Evolutionary conservation across 2,113 vertebrate species (phyloP).

Genomic region (Paracanthobrama guichenoti): DNA sequence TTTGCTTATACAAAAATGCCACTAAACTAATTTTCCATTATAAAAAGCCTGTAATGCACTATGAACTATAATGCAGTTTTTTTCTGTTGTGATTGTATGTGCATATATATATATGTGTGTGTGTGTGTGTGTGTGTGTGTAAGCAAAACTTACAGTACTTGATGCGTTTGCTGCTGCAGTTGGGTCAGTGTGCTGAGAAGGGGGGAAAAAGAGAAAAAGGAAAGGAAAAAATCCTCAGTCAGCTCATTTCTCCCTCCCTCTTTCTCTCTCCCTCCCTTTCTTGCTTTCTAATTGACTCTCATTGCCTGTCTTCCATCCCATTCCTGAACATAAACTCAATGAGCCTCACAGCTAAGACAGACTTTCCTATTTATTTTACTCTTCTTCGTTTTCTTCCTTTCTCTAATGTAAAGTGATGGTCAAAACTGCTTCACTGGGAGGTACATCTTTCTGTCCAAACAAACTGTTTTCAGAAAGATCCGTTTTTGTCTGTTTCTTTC

Average conservation of each 20-base stretch:
- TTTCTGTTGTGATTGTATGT: background rate
- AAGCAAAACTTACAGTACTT: conserved; percentile 19
- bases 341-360: background rate
- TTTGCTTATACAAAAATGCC: background rate
- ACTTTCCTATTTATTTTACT: background rate
- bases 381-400: background rate
- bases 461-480: background rate
- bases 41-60: background rate
- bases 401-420: background rate
- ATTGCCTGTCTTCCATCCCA: background rate
- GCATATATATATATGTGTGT: background rate
- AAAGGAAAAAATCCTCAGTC: conserved; percentile 1
- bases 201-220: background rate
- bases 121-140: conserved; percentile 18
- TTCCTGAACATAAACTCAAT: background rate
- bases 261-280: conserved; percentile 36
- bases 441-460: background rate
- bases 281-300: conserved; percentile 5
- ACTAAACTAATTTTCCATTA: background rate
- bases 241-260: conserved; percentile 23
- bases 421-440: background rate
- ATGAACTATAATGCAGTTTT: background rate
- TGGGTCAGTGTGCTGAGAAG: conserved; percentile 16
- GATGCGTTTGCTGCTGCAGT: conserved; percentile 35
- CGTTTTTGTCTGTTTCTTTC: background rate